Evolutionary conservation across 1,140 invertebrate genomes (phyloP), one percentile per base, ranked within the genome.

Genomic region (Kradibia gibbosae): DNA sequence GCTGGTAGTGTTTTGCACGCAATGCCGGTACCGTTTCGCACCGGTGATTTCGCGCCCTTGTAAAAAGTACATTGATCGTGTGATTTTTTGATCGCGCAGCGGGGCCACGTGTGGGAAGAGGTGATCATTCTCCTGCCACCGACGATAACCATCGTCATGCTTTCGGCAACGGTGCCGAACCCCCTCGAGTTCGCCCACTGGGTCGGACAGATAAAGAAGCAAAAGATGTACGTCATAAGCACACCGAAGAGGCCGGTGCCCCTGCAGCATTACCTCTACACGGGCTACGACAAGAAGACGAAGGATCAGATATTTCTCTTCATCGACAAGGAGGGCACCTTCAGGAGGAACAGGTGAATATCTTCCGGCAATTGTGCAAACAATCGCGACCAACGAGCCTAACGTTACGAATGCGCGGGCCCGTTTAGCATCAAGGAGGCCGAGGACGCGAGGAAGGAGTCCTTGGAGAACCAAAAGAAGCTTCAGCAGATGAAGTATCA

Each of bases 91-190:
- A 28, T 55, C 75, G 91, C 92, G 57, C 84, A 97, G 94, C 93
- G 99, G 85, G 99, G 99, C 25, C 98, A 99, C 86, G 99, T 99
- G 1, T 99, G 99, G 99, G 99, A 99, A 92, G 98, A 99, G 92
- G 98, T 98, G 1, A 92, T 99, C 0, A 99, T 99, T 85, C 93
- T 99, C 88, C 89, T 99, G 55, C 98, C 98, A 0, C 93, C 95
- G 22, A 97, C 98, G 89, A 97, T 99, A 2, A 97, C 95, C 84
- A 98, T 99, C 80, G 98, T 99, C 3, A 96, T 99, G 94, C 92
- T 99, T 17, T 99, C 97, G 88, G 99, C 99, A 1, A 99, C 99
- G 2, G 98, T 99, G 39, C 98, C 99, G 0, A 99, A 99, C 91
- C 96, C 97, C 4, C 91, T 98, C 82, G 95, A 99, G 89, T 98